phyloP scores from a whole-genome alignment of 53 echinoderm and acorn worm genomes.

The Mesocentrotus franciscanus region DNA sequence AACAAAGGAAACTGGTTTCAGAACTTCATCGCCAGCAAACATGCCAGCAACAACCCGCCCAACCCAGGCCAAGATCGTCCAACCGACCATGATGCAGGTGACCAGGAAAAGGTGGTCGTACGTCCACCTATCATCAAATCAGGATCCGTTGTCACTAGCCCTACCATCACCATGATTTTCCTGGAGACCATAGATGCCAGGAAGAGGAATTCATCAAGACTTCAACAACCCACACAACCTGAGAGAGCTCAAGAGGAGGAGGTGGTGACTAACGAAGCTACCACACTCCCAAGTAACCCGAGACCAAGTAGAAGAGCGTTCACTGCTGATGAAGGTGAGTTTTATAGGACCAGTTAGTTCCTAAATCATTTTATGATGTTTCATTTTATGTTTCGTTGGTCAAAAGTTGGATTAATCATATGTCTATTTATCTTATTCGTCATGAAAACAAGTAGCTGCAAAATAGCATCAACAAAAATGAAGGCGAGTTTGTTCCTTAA shows the following conservation, averaged over 20 bases:
- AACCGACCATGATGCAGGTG: too few species aligned
- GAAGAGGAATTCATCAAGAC: constrained; percentile 33
- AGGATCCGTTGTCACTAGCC: constrained; percentile 7
- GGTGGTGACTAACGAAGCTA: constrained; percentile 22
- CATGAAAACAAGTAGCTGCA: too few species aligned
- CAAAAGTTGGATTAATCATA: too few species aligned
- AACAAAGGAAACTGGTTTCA: constrained; percentile 25
- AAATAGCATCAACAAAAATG: too few species aligned
- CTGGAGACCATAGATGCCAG: constrained; percentile 18
- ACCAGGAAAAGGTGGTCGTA: constrained; percentile 25
- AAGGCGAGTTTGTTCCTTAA: too few species aligned
- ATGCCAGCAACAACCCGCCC: constrained; percentile 6
- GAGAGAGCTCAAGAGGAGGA: not conserved
- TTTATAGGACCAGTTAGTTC: too few species aligned
- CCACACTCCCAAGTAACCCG: constrained; percentile 28
- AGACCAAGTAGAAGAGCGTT: constrained; percentile 5
- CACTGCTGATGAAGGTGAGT: constrained; percentile 29
- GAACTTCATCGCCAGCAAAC: constrained; percentile 29
- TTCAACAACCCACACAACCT: not conserved
- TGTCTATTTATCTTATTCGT: too few species aligned
- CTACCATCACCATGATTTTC: constrained; percentile 25
- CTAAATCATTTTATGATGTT: too few species aligned
- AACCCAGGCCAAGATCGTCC: not conserved
- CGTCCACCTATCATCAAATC: constrained; percentile 40
- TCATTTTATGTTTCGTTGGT: too few species aligned